Conservation (phyloP, 2,113 vertebrate genomes). For the Crotalus horridus region DNA sequence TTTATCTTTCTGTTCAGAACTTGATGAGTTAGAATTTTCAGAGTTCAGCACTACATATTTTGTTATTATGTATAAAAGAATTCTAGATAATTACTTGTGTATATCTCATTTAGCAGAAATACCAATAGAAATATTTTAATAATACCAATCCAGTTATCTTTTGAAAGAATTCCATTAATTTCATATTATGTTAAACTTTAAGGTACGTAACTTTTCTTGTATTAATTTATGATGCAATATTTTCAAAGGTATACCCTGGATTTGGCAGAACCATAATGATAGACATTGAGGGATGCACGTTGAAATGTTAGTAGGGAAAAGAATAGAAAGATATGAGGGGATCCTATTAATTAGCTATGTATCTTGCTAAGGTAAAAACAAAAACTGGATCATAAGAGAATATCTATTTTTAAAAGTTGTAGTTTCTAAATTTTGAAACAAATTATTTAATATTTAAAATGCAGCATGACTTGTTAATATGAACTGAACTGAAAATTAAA, state of each 20-base stretch:
- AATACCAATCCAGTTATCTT: background rate
- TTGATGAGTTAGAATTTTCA: background rate
- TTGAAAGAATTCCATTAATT: background rate
- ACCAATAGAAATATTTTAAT: background rate
- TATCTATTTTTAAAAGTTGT: background rate
- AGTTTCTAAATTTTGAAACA: background rate
- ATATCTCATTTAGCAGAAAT: background rate
- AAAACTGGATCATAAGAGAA: background rate
- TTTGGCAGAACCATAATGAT: background rate
- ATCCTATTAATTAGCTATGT: constrained; percentile 3
- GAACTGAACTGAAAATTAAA: background rate
- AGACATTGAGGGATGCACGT: background rate
- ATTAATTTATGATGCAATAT: background rate
- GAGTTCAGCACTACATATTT: background rate
- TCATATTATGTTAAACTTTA: background rate
- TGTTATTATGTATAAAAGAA: background rate
- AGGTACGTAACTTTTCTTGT: background rate
- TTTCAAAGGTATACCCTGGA: background rate
- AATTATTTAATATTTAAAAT: background rate
- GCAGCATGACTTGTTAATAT: background rate
- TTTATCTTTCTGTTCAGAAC: background rate
- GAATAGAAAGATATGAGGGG: background rate
- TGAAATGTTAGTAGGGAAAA: background rate
- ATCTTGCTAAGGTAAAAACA: background rate
- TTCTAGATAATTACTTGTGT: background rate